These are phyloP conservation scores for Nomada hirtipes DNA, from an alignment of 2,888 invertebrate species.

Conservation along the genomic window DNA sequence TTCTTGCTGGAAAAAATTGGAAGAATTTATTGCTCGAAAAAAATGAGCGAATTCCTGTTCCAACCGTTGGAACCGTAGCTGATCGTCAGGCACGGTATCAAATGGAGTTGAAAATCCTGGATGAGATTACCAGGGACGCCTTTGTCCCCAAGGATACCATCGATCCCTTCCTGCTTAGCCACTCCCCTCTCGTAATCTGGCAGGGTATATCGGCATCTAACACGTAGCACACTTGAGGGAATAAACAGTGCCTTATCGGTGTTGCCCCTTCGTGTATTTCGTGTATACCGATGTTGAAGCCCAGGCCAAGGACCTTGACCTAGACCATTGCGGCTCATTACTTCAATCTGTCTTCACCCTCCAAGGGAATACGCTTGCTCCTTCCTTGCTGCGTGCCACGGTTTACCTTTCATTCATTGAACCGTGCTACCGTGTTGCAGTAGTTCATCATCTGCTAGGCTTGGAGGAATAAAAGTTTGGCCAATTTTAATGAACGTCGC, in stretches of 20 bases:
- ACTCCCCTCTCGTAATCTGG: slow-evolving; percentile 31
- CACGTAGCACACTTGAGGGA: slow-evolving; percentile 59
- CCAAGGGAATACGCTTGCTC: slow-evolving; percentile 33
- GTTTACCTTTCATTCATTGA: background rate
- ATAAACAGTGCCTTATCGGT: slow-evolving; percentile 53
- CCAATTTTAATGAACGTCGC: too few species aligned
- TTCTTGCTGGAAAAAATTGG: background rate
- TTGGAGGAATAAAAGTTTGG: too few species aligned
- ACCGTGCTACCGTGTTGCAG: background rate
- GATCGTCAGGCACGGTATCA: slow-evolving; percentile 25
- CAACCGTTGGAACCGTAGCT: background rate
- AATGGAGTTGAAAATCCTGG: slow-evolving; percentile 51
- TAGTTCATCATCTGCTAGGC: background rate
- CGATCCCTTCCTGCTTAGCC: slow-evolving; percentile 40
- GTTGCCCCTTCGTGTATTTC: slow-evolving; percentile 52
- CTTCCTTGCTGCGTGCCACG: background rate
- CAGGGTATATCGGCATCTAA: slow-evolving; percentile 39
- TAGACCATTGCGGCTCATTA: slow-evolving; percentile 56
- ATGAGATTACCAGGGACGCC: slow-evolving; percentile 36
- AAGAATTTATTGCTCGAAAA: too few species aligned
- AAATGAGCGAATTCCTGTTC: too few species aligned
- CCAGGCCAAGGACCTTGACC: slow-evolving; percentile 60
- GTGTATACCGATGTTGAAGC: slow-evolving; percentile 45
- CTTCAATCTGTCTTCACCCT: slow-evolving; percentile 53
- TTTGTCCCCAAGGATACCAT: slow-evolving; percentile 55